Evolutionary conservation across 2,797 vertebrate species (phyloP), one percentile per base, ranked within the genome.

Genomic region (Enoplosus armatus): DNA sequence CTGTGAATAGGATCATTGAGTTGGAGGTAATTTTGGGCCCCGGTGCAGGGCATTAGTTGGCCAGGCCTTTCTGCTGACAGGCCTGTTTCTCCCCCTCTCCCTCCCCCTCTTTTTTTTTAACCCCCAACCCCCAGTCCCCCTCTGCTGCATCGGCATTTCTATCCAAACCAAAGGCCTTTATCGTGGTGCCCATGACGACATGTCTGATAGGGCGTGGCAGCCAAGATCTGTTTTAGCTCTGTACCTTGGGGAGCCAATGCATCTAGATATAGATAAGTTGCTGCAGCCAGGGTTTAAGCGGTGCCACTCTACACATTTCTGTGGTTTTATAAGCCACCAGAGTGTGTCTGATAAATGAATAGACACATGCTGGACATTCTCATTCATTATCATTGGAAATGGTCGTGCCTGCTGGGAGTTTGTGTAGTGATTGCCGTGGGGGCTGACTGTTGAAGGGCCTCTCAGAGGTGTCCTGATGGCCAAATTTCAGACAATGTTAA

Each of bases 1-100:
- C 93, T 79, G 92, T 96, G 96, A 97, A 98, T 97, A 92, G 96
- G 93, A 94, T 96, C 97, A 97, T 95, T 97, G 96, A 97, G 92
- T 96, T 94, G 95, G 95, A 97, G 94, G 95, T 97, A 98, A 98
- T 98, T 94, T 92, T 95, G 94, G 94, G 92, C 95, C 96, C 94
- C 94, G 92, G 95, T 94, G 95, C 93, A 86, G 96, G 95, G 95
- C 95, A 96, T 95, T 96, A 95, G 95, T 94, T 94, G 94, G 95
- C 94, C 94, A 77, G 89, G 91, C 77, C 87, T 95, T 97, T 94
- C 96, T 96, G 97, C 97, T 98, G 97, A 98, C 90, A 77, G 90
- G 90, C 94, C 93, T 92, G 91, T 87, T 89, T 89, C 93, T 93
- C 87, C 87, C 91, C 88, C 47, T 51, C 22, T 10, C 64, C 68